A percentile compares a stretch with the other conserved stretches of the same genome.
Evolutionary conservation across 2,888 invertebrate species (phyloP).

Genomic region (Thymelicus acteon): DNA sequence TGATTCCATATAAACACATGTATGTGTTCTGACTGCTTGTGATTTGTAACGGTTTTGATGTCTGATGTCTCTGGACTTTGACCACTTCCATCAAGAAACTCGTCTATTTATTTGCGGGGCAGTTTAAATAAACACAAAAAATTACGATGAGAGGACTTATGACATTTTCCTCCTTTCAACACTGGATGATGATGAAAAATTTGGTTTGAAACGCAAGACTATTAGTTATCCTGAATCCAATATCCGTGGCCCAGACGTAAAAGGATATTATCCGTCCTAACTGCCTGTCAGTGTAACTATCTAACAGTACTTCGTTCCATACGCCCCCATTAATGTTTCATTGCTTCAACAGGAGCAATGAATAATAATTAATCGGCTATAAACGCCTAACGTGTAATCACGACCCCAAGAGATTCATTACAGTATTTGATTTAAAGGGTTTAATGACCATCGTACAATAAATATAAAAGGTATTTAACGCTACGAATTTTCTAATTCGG

Average conservation of each 20-base stretch:
- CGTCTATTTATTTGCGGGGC: no score
- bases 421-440: neutral
- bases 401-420: neutral
- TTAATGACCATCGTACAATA: neutral
- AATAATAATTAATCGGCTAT: slow-evolving; percentile 20
- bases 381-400: slow-evolving; percentile 6
- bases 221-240: neutral
- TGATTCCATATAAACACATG: no score
- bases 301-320: slow-evolving; percentile 5
- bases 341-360: slow-evolving; percentile 17
- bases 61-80: no score
- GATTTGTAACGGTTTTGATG: no score
- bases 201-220: neutral
- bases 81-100: no score
- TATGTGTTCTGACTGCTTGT: no score
- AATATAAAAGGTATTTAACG: no score
- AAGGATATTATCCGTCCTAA: neutral
- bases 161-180: no score
- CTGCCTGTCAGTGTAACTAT: neutral
- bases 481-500: no score
- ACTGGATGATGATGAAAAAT: no score
- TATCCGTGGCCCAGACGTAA: neutral
- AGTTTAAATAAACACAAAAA: no score
- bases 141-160: no score
- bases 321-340: slow-evolving; percentile 9